Evolutionary conservation across 1,140 invertebrate species (phyloP).

Genomic region (Ips nitidus): DNA sequence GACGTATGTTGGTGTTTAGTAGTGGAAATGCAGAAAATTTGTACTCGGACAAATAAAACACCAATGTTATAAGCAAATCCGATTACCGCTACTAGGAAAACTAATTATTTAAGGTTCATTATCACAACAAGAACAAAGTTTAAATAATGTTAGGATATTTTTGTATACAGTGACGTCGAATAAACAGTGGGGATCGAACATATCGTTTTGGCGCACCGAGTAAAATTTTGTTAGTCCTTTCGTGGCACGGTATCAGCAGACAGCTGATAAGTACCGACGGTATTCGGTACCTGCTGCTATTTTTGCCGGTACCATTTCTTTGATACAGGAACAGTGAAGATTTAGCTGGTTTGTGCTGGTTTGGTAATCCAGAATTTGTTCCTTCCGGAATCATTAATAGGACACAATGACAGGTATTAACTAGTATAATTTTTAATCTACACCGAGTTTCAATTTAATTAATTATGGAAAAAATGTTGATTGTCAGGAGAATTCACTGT

Average conservation of each 20-base stretch:
- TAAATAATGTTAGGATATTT: conserved; percentile 17
- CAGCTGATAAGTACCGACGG: conserved; percentile 9
- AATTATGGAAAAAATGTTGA: neutral
- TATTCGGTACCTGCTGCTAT: conserved; percentile 3
- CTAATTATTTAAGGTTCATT: conserved; percentile 10
- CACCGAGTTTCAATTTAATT: neutral
- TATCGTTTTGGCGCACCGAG: conserved; percentile 20
- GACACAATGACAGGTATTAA: neutral
- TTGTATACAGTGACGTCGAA: conserved; percentile 10
- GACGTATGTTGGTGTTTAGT: no score
- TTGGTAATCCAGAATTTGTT: neutral
- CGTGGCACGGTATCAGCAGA: conserved; percentile 3
- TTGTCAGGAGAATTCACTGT: neutral
- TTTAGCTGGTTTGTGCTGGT: neutral
- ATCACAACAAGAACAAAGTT: conserved; percentile 21
- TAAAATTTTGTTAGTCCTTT: conserved; percentile 14
- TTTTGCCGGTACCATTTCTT: conserved; percentile 11
- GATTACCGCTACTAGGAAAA: neutral
- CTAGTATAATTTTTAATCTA: neutral
- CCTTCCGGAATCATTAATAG: neutral
- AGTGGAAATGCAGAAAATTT: no score
- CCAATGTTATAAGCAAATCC: no score
- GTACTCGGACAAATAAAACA: no score
- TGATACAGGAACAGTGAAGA: neutral
- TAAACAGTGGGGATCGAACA: conserved; percentile 4